These are phyloP conservation scores for Cirrhinus molitorella DNA, from an alignment of 2,797 vertebrate genomes.

Conservation along the genomic window DNA sequence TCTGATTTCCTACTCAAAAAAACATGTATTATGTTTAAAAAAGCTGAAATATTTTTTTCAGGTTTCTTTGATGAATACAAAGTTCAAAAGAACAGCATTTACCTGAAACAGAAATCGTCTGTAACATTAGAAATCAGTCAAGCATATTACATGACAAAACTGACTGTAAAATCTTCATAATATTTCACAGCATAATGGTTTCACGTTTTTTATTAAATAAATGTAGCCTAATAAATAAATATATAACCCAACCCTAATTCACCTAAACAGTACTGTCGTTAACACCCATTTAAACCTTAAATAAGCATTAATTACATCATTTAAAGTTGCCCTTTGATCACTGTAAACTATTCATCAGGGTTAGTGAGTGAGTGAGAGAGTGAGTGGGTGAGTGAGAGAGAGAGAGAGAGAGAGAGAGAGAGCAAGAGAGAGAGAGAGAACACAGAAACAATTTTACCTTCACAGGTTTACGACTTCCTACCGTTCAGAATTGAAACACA, in stretches of 20 bases:
- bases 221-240: not conserved
- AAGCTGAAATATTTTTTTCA: too few species aligned
- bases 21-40: too few species aligned
- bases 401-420: not conserved
- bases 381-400: not conserved
- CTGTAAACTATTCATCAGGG: slow-evolving; percentile 28
- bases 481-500: slow-evolving; percentile 9
- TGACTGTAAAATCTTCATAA: too few species aligned
- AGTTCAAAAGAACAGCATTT: too few species aligned
- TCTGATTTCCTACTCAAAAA: too few species aligned
- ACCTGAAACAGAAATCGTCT: too few species aligned
- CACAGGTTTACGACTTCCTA: slow-evolving; percentile 23
- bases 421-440: not conserved
- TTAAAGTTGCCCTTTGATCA: slow-evolving; percentile 33
- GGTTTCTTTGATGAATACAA: too few species aligned
- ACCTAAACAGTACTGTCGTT: not conserved
- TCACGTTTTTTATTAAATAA: not conserved
- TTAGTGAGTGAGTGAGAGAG: not conserved
- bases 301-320: not conserved
- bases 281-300: not conserved
- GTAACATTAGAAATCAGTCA: too few species aligned
- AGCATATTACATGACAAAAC: too few species aligned
- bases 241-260: not conserved
- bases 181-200: not conserved
- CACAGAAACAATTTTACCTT: not conserved